Conservation (phyloP, 2,888 invertebrate genomes). For the Phanerotoma sp. region DNA sequence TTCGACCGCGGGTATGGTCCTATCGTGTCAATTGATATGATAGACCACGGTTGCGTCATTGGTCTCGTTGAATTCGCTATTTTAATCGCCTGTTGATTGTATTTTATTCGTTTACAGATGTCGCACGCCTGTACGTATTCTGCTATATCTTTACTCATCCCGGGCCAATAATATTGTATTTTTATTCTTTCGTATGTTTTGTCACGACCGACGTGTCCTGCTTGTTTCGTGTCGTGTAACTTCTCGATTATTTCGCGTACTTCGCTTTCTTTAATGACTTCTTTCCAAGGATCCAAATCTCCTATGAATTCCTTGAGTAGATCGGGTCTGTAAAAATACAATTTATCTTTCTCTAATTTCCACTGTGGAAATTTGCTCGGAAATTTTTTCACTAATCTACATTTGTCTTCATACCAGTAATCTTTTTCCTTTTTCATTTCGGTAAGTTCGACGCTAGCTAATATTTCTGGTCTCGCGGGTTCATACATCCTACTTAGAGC, state of each 20-base stretch:
- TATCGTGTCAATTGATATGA: slow-evolving; percentile 16
- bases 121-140: slow-evolving; percentile 17
- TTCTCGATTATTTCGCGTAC: neutral
- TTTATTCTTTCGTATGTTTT: slow-evolving; percentile 20
- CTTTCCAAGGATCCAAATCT: slow-evolving; percentile 22
- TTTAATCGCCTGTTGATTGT: slow-evolving; percentile 14
- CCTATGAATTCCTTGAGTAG: slow-evolving; percentile 12
- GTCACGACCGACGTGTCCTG: slow-evolving; percentile 19
- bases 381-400: neutral
- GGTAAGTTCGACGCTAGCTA: slow-evolving; percentile 2
- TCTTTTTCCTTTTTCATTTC: slow-evolving; percentile 21
- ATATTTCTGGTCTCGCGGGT: neutral
- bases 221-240: neutral
- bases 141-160: slow-evolving; percentile 15
- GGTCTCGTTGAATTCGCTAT: slow-evolving; percentile 8
- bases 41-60: slow-evolving; percentile 15
- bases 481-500: slow-evolving; percentile 25
- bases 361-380: slow-evolving; percentile 15
- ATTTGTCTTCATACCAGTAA: slow-evolving; percentile 23
- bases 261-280: slow-evolving; percentile 3
- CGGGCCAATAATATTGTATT: slow-evolving; percentile 22
- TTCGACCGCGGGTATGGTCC: slow-evolving; percentile 12
- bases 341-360: slow-evolving; percentile 13
- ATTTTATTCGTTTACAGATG: slow-evolving; percentile 12
- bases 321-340: slow-evolving; percentile 13